Percentiles rank a stretch among this genome's conserved stretches.
These are phyloP conservation scores for Paratilapia polleni DNA, from an alignment of 2,113 vertebrate genomes.

Conservation along the genomic window DNA sequence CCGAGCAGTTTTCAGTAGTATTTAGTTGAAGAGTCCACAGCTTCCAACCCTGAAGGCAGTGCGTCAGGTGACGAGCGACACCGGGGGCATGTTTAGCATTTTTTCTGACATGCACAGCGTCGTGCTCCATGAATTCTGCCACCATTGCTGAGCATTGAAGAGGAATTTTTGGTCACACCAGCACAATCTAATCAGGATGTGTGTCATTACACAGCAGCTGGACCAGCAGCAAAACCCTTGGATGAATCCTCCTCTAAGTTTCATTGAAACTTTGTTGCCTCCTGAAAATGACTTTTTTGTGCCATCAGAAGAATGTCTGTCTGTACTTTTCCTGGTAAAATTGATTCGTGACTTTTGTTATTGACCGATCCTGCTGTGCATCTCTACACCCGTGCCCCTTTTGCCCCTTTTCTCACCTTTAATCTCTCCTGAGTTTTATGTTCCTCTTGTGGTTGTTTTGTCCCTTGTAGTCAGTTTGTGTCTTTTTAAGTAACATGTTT, in stretches of 20 bases:
- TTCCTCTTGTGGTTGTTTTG: not conserved
- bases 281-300: no score
- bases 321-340: not conserved
- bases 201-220: not conserved
- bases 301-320: not conserved
- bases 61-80: accelerated
- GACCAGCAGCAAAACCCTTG: not conserved
- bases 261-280: not conserved
- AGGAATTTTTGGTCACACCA: not conserved
- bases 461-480: not conserved
- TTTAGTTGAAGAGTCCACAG: not conserved
- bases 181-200: not conserved
- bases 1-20: not conserved
- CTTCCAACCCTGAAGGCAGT: not conserved
- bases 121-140: not conserved
- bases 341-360: not conserved
- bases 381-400: no score
- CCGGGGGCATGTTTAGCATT: not conserved
- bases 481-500: not conserved
- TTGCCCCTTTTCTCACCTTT: no score
- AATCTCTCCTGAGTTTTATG: no score
- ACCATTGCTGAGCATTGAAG: not conserved
- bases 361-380: no score
- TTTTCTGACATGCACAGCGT: not conserved
- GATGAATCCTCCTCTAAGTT: not conserved